phyloP scores from a whole-genome alignment of 1,140 invertebrate genomes.

The Penaeus vannamei region DNA sequence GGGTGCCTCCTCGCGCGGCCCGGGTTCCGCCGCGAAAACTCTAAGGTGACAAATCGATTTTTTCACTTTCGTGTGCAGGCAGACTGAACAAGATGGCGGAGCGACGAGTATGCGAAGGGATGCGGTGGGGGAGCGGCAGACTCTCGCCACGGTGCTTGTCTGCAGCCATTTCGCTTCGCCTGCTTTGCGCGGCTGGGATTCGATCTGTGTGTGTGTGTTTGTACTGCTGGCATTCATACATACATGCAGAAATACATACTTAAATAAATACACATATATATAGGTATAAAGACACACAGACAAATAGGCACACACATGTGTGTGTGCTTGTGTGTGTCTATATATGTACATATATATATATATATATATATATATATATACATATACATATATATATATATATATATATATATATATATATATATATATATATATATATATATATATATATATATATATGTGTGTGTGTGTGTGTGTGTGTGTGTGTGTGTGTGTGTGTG shows the following conservation, averaged over 20 bases:
- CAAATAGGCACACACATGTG: neutral
- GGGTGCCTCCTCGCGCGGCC: too few relatives aligned
- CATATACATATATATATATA: neutral
- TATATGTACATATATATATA: neutral
- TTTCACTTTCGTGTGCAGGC: too few relatives aligned
- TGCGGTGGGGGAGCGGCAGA: too few relatives aligned
- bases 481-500: neutral
- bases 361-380: neutral
- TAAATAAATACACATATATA: neutral
- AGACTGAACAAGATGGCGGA: too few relatives aligned
- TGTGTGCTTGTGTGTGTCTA: neutral
- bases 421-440: slow-evolving; percentile 18
- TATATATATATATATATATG: slow-evolving; percentile 18
- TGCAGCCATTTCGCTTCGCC: too few relatives aligned
- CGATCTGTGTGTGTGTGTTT: too few relatives aligned
- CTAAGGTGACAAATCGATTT: too few relatives aligned
- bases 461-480: neutral
- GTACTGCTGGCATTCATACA: too few relatives aligned
- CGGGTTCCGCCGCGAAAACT: too few relatives aligned
- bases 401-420: neutral
- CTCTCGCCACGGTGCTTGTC: too few relatives aligned
- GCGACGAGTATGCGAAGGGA: too few relatives aligned
- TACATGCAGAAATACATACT: neutral
- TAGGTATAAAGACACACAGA: neutral
- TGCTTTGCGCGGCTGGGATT: too few relatives aligned